Evolutionary conservation across 2,888 invertebrate genomes (phyloP).

Genomic region (Nephrotoma appendiculata): DNA sequence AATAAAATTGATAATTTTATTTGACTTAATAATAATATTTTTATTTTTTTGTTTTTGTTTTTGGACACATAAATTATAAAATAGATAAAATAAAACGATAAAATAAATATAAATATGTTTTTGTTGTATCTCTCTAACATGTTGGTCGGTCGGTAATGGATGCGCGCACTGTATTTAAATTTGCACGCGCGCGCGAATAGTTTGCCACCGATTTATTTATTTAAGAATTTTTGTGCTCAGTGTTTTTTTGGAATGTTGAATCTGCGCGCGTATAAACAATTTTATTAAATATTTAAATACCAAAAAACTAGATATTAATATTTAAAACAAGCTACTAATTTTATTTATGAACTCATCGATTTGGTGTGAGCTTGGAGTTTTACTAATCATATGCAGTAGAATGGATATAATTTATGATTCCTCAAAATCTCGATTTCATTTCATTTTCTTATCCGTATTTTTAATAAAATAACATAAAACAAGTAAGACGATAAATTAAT

Average conservation of each 20-base stretch:
- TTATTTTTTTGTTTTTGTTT: not conserved
- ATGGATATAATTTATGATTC: not conserved
- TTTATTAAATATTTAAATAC: not conserved
- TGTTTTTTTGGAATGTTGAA: not conserved
- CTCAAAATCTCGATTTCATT: not conserved
- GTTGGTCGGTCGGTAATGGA: not conserved
- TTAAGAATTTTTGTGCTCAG: no score
- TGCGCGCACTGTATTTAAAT: not conserved
- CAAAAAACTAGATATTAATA: not conserved
- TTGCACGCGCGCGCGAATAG: no score
- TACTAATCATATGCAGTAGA: not conserved
- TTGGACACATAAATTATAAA: not conserved
- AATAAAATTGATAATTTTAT: not conserved
- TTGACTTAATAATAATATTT: not conserved
- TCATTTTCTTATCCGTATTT: not conserved
- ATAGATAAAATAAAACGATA: not conserved
- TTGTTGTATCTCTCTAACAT: not conserved
- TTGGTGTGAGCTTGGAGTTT: not conserved
- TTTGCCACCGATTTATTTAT: no score
- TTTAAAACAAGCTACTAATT: not conserved
- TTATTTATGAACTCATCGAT: not conserved
- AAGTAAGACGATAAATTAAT: not conserved
- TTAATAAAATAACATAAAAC: not conserved
- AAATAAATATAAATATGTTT: not conserved
- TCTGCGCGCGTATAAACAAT: not conserved